These are phyloP conservation scores for Volucella inanis DNA, from an alignment of 2,888 invertebrate genomes.

Conservation along the genomic window DNA sequence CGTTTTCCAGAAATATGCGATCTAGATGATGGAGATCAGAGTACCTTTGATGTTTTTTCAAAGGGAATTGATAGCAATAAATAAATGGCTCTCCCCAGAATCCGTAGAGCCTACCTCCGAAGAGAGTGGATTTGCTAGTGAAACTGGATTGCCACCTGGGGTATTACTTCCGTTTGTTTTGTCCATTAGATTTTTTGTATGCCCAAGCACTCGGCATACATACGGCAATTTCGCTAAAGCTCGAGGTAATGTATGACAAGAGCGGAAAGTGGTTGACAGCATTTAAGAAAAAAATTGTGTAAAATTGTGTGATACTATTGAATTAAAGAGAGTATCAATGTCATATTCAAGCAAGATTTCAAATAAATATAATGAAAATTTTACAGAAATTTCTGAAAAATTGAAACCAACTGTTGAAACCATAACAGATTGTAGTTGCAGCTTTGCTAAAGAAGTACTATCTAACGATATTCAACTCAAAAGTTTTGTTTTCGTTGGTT, in stretches of 20 bases:
- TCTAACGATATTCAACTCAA: constrained; percentile 1
- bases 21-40: no score
- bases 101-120: no score
- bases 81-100: no score
- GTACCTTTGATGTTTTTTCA: no score
- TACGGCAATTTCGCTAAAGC: no score
- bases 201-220: no score
- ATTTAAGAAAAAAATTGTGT: background rate
- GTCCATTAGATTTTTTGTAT: no score
- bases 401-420: constrained; percentile 1
- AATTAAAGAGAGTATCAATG: background rate
- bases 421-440: background rate
- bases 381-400: constrained; percentile 13
- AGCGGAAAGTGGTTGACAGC: background rate
- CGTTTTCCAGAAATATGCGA: no score
- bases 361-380: constrained; percentile 7
- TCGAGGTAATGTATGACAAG: background rate
- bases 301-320: background rate
- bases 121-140: no score
- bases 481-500: constrained; percentile 9
- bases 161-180: no score
- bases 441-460: background rate
- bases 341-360: background rate
- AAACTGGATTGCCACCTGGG: no score
- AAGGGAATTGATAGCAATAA: no score